phyloP scores from a whole-genome alignment of 1,140 invertebrate species.

The Dinoponera quadriceps region DNA sequence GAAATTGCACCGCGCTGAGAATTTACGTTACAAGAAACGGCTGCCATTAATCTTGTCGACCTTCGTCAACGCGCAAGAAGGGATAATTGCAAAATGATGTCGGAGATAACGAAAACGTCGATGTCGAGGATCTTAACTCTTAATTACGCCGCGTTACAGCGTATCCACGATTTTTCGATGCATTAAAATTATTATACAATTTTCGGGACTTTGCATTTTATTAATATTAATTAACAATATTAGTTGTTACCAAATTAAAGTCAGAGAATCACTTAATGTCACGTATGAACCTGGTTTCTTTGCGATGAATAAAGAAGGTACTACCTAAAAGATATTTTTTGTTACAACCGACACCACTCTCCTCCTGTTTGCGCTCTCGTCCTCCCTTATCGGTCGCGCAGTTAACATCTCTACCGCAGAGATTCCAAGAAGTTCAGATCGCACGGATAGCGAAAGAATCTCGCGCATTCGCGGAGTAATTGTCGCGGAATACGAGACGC shows the following conservation, averaged over 20 bases:
- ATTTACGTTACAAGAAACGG: constrained; percentile 63
- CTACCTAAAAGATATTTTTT: no score
- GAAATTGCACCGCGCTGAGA: constrained; percentile 58
- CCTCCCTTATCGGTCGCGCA: no score
- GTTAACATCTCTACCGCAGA: no score
- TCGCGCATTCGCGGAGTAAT: background rate
- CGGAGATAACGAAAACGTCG: constrained; percentile 17
- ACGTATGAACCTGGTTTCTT: no score
- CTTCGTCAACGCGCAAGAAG: constrained; percentile 41
- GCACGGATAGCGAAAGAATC: background rate
- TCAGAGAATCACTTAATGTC: no score
- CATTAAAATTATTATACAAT: background rate
- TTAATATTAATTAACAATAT: no score
- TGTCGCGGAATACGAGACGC: background rate
- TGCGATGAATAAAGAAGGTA: no score
- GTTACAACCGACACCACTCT: no score
- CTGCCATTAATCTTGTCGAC: constrained; percentile 55
- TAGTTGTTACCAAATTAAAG: no score
- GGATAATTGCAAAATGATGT: constrained; percentile 32
- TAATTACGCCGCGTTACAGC: background rate
- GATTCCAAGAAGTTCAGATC: background rate
- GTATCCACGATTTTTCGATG: background rate
- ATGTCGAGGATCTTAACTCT: constrained; percentile 13
- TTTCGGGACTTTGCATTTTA: no score
- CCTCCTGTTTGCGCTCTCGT: no score